A percentile compares a stretch with the other conserved stretches of the same genome.
Evolutionary conservation across 2,113 vertebrate species (phyloP).

Genomic region (Columbina picui): DNA sequence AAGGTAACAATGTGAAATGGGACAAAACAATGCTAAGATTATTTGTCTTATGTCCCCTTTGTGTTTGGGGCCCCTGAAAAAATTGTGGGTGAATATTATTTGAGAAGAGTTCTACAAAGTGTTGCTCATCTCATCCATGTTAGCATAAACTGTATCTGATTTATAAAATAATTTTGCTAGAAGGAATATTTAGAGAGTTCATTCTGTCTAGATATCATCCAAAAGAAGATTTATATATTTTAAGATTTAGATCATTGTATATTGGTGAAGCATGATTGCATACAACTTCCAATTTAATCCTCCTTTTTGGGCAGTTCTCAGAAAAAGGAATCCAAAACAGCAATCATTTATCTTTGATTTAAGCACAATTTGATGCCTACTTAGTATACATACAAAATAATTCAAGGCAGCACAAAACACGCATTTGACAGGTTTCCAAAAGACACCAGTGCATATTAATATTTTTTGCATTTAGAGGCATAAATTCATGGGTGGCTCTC

Average conservation of each 20-base stretch:
- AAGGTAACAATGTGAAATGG: background rate
- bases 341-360: constrained; percentile 30
- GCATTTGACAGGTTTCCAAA: constrained; percentile 32
- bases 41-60: background rate
- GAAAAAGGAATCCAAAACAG: background rate
- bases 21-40: background rate
- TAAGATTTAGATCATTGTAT: background rate
- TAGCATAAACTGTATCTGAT: background rate
- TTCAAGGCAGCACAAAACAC: constrained; percentile 3
- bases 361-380: constrained; percentile 43
- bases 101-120: background rate
- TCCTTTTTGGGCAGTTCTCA: constrained; percentile 17
- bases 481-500: background rate
- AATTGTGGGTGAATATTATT: background rate
- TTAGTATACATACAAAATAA: constrained; percentile 37
- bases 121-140: background rate
- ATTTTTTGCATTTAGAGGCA: constrained; percentile 16
- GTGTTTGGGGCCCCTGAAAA: background rate
- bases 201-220: background rate
- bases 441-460: background rate
- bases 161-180: background rate
- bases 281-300: background rate
- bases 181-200: background rate
- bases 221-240: background rate
- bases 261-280: background rate